A percentile compares a stretch with the other conserved stretches of the same genome.
Conservation (phyloP, 2,888 invertebrate species). For the Micoletzkya japonica region DNA sequence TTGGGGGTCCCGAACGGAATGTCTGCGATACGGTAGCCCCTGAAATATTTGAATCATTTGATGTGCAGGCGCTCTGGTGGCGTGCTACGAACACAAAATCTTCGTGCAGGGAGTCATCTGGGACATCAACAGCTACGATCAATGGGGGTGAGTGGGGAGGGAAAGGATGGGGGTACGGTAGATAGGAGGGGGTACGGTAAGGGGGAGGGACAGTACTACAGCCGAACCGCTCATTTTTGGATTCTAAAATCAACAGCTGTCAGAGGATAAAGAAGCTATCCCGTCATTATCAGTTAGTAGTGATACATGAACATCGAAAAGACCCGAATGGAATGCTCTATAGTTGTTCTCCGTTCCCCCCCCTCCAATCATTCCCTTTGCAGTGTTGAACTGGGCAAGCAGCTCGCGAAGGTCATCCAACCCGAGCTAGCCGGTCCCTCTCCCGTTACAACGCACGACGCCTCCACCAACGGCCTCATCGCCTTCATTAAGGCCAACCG, state of each 20-base stretch:
- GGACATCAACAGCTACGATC: conserved; percentile 99
- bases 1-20: background rate
- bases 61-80: conserved; percentile 77
- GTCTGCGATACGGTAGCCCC: too few species aligned
- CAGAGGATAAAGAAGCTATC: too few species aligned
- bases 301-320: too few species aligned
- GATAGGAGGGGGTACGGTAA: background rate
- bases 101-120: conserved; percentile 97
- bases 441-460: conserved; percentile 78
- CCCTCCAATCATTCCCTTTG: conserved; percentile 34
- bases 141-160: conserved; percentile 85
- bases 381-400: conserved; percentile 94
- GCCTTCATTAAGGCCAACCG: conserved; percentile 77
- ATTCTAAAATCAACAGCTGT: too few species aligned
- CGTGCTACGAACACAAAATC: conserved; percentile 97
- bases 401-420: conserved; percentile 95
- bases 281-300: too few species aligned
- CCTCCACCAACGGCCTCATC: conserved; percentile 94
- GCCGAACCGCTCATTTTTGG: background rate
- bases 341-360: background rate
- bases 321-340: background rate
- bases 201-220: background rate
- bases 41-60: background rate
- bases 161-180: conserved; percentile 4
- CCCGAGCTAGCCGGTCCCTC: conserved; percentile 79